Percentiles rank a stretch among this genome's conserved stretches.
Evolutionary conservation across 1,140 invertebrate genomes (phyloP).

Genomic region (Bombus confusus): DNA sequence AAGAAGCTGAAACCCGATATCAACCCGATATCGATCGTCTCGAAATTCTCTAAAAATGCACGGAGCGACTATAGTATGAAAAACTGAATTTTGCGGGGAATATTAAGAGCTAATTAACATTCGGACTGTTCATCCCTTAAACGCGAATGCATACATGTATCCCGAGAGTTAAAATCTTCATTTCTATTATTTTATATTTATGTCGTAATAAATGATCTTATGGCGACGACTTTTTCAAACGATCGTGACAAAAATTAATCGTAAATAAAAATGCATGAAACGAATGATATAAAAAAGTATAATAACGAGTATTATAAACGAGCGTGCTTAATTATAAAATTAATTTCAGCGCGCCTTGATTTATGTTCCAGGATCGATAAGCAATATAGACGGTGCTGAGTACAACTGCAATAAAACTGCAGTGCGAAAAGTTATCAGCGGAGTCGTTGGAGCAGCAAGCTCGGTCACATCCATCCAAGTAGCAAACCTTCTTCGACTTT

Average conservation of each 20-base stretch:
- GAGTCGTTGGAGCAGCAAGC: constrained; percentile 97
- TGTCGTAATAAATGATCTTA: too few species aligned
- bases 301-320: too few species aligned
- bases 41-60: not conserved
- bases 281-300: not conserved
- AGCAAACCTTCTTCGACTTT: constrained; percentile 95
- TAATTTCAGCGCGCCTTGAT: not conserved
- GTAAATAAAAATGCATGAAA: not conserved
- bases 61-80: not conserved
- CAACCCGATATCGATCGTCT: not conserved
- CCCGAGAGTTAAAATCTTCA: not conserved
- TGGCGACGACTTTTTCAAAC: too few species aligned
- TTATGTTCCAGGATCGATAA: constrained; percentile 92
- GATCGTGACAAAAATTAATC: not conserved
- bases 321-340: not conserved
- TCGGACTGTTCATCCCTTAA: not conserved
- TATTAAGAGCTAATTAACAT: not conserved
- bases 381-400: constrained; percentile 95
- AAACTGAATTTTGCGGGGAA: not conserved
- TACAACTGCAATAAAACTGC: constrained; percentile 94
- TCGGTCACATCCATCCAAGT: constrained; percentile 98
- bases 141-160: not conserved
- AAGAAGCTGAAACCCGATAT: not conserved
- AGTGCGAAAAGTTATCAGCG: constrained; percentile 94
- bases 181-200: not conserved